Base-by-base conservation (phyloP, 2,113 vertebrate genomes). In the Oreochromis aureus region DNA sequence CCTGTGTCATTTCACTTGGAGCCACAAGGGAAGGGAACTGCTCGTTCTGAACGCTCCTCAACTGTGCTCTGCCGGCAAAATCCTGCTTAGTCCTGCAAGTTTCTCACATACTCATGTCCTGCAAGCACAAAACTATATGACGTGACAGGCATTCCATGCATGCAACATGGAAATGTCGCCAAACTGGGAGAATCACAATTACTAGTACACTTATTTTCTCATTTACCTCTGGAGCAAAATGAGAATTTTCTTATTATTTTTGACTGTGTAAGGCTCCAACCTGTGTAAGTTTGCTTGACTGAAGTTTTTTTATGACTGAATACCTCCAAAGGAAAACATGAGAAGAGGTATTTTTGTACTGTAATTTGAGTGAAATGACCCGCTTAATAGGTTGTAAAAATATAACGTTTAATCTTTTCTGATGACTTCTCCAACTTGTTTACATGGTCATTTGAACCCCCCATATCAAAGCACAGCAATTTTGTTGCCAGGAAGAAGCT, bases 401-500 rank as follows among this genome's bases (percentile, higher is more conserved):
- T 27, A 53, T 30, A 87, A 53, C 5, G 32, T 30, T 9, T 46
- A 46, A 81, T 59, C 34, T 18, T 71, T 39, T 3, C 44, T 2
- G 6, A 19, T 53, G 76, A 80, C 83, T 71, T 78, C 71, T 78
- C 73, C 73, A 78, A 56, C 83, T 85, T 89, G 87, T 87, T 89
- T 89, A 86, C 87, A 34, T 11, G 80, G 83, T 82, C 51, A 89
- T 78, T 19, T 58, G 80, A 88, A 48, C 44, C 78, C 27, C 11
- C 16, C 41, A 30, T 80, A 30, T 79, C 83, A 32, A 22, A 56
- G 61, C 27, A 81, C 39, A 78, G 73, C 88, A 46, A 86, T 80
- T 2, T 87, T 89, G 90, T 84, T 85, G 82, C 69, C 82, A 79
- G 80, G 80, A 87, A 87, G 53, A 86, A 82, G 88, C 34, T 55